These are phyloP conservation scores for Heliconius aoede DNA, from an alignment of 2,888 invertebrate genomes.

Conservation along the genomic window DNA sequence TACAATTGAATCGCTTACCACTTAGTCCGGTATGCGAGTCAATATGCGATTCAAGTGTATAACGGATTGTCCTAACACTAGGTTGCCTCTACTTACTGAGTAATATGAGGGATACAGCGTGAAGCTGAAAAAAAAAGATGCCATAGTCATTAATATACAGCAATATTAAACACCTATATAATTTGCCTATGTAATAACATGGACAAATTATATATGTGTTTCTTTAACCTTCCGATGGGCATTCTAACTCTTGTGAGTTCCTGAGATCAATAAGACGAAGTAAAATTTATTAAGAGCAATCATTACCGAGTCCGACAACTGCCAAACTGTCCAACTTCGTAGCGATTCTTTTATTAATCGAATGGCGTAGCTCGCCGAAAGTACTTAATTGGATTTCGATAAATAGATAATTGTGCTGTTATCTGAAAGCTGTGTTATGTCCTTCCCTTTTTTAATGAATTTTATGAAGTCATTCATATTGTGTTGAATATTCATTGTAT, in stretches of 20 bases:
- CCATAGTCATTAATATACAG: neutral
- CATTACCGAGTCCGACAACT: slow-evolving; percentile 48
- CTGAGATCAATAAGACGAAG: slow-evolving; percentile 40
- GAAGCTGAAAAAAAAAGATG: neutral
- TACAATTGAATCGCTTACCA: too few relatives aligned
- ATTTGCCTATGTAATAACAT: too few relatives aligned
- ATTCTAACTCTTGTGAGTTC: slow-evolving; percentile 11
- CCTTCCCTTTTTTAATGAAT: slow-evolving; percentile 26
- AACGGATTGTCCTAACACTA: too few relatives aligned
- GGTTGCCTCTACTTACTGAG: too few relatives aligned
- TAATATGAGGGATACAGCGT: too few relatives aligned
- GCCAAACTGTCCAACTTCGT: slow-evolving; percentile 54
- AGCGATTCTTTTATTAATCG: slow-evolving; percentile 50
- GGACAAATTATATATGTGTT: neutral
- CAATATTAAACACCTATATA: too few relatives aligned
- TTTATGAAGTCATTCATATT: slow-evolving; percentile 18
- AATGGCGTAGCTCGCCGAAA: slow-evolving; percentile 52
- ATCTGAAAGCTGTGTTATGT: slow-evolving; percentile 26
- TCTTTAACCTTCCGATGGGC: slow-evolving; percentile 7
- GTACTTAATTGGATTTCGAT: slow-evolving; percentile 51
- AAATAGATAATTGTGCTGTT: slow-evolving; percentile 45
- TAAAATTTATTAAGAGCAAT: slow-evolving; percentile 47
- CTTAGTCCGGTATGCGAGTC: too few relatives aligned
- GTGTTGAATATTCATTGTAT: neutral
- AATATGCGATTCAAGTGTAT: too few relatives aligned